Conservation (phyloP, 2,797 vertebrate genomes). For the Hydrolagus colliei region DNA sequence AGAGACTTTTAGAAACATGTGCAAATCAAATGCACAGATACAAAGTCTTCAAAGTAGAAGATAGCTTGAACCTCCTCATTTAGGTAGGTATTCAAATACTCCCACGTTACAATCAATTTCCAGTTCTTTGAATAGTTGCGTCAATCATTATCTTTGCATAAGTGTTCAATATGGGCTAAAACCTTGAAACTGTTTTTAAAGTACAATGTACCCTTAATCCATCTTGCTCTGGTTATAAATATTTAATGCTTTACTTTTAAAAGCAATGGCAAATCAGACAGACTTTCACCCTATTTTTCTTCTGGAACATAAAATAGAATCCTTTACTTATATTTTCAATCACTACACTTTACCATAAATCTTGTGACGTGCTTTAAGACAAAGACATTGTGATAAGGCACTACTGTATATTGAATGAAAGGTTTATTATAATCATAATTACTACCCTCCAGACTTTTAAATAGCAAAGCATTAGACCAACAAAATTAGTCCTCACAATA, state of each 20-base stretch:
- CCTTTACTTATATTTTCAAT: neutral
- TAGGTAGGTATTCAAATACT: too few relatives aligned
- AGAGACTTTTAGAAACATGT: too few relatives aligned
- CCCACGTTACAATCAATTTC: too few relatives aligned
- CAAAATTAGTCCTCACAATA: too few relatives aligned
- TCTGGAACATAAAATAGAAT: neutral
- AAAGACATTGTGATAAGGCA: too few relatives aligned
- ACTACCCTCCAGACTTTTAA: neutral
- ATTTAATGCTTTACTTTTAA: neutral
- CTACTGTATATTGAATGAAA: too few relatives aligned
- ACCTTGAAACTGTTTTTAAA: neutral
- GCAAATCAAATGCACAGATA: too few relatives aligned
- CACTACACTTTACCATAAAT: too few relatives aligned
- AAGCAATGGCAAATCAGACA: neutral
- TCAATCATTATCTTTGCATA: neutral
- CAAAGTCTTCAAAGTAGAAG: too few relatives aligned
- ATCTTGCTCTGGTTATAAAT: slow-evolving; percentile 3
- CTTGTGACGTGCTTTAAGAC: too few relatives aligned
- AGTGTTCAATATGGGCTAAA: neutral
- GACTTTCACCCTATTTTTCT: neutral
- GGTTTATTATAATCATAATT: neutral
- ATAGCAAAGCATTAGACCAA: neutral
- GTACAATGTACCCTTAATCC: neutral
- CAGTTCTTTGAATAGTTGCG: too few relatives aligned
- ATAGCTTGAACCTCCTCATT: too few relatives aligned